Evolutionary conservation across 2,888 invertebrate genomes (phyloP).

Genomic region (Hetaerina titia): DNA sequence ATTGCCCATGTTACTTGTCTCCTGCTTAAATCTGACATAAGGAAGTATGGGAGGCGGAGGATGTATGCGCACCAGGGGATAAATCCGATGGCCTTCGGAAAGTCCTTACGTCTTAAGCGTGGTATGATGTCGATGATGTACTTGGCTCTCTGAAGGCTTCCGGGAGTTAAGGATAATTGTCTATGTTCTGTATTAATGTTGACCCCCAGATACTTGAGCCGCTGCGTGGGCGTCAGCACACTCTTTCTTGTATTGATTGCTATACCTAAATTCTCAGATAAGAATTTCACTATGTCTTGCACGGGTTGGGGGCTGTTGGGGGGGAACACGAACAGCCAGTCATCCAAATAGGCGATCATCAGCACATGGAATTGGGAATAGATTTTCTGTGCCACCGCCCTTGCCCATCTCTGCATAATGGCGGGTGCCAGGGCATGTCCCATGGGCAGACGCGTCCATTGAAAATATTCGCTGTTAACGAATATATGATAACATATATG

Average conservation of each 20-base stretch:
- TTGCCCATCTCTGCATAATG: too few relatives aligned
- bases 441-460: too few relatives aligned
- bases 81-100: background rate
- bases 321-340: too few relatives aligned
- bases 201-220: background rate
- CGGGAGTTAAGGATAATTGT: background rate
- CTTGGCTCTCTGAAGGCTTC: background rate
- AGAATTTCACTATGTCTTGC: too few relatives aligned
- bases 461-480: too few relatives aligned
- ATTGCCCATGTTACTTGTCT: background rate
- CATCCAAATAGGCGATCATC: too few relatives aligned
- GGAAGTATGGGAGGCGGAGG: background rate
- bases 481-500: too few relatives aligned
- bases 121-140: background rate
- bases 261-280: too few relatives aligned
- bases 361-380: too few relatives aligned
- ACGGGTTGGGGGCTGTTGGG: too few relatives aligned
- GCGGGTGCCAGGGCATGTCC: too few relatives aligned
- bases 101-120: background rate
- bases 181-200: background rate
- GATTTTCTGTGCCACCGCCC: too few relatives aligned
- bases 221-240: background rate
- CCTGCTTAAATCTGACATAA: background rate
- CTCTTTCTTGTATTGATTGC: background rate
- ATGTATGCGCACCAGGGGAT: background rate